Base-by-base conservation (phyloP, 2,888 invertebrate genomes). In the Trisateles emortualis region DNA sequence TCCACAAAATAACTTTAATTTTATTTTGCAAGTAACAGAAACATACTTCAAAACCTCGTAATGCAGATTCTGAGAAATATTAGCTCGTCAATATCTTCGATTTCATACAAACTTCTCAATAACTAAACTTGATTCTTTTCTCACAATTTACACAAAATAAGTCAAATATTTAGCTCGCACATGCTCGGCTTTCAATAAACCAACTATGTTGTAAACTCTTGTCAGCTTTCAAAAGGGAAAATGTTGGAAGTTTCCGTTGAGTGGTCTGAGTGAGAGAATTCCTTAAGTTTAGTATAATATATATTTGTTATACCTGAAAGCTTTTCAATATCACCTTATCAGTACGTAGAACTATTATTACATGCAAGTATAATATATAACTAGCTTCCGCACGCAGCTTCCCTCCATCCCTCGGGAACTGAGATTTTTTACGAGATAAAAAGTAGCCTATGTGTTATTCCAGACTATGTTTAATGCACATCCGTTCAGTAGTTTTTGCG, bases 121-220 rank as follows among this genome's bases (percentile, higher is more conserved):
- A n/a, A 10, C 1, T 4, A 33, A 41, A 49, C 26, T 41, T 41
- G 0, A 13, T 16, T 32, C 19, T 47, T 32, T 32, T 13, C 10
- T 38, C 38, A 4, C 19, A 13, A 41, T 29, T 41, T 16, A 29
- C 41, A 9, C 9, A 6, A 13, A 22, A 8, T 9, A 35, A 41
- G 26, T 41, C 41, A 26, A 33, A 35, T 41, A 41, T 16, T 33
- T 33, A 41, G 17, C 41, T 33, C n/a, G 11, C 16, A 33, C 33
- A 19, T 26, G 17, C 11, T 16, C 1, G n/a, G 26, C 17, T 24
- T 33, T 24, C 24, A 11, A 48, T 40, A 17, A n/a, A 19, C 5
- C 2, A 49, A 41, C 48, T 49, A 49, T 49, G 41, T 41, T 35
- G 35, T 11, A 4, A 35, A 49, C 11, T 41, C 35, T 11, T 41